A percentile compares a stretch with the other conserved stretches of the same genome.
phyloP scores from a whole-genome alignment of 2,888 invertebrate species.

The Pogonocherus hispidulus region DNA sequence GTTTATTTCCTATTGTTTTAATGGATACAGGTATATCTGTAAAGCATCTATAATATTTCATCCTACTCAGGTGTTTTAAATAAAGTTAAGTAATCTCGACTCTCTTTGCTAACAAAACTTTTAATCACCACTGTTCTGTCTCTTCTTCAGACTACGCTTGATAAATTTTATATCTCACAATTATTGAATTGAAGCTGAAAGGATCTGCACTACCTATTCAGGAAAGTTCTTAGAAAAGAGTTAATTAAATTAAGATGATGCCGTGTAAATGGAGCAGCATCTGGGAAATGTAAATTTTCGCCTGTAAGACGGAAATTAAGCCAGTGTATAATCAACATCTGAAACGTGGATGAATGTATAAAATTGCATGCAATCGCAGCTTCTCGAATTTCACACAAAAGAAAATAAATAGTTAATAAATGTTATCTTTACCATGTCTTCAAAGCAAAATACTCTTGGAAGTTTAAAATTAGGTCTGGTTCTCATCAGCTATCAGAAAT shows the following conservation, averaged over 20 bases:
- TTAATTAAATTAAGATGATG: conserved; percentile 6
- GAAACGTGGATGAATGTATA: background rate
- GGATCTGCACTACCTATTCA: conserved; percentile 6
- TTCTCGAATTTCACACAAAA: background rate
- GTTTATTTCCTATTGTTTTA: too few relatives aligned
- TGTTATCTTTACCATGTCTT: background rate
- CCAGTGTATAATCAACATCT: background rate
- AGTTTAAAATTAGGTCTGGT: too few relatives aligned
- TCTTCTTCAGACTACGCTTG: background rate
- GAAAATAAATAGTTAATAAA: background rate
- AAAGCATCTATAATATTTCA: too few relatives aligned
- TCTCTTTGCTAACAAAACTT: background rate
- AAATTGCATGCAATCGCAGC: background rate
- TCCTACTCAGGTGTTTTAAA: too few relatives aligned
- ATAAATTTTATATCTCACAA: background rate
- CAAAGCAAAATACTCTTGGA: background rate
- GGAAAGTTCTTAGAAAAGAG: conserved; percentile 2
- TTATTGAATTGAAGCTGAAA: background rate
- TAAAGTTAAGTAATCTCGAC: background rate
- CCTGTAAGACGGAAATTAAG: conserved; percentile 4
- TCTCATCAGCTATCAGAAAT: too few relatives aligned
- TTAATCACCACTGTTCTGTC: background rate
- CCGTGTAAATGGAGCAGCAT: conserved; percentile 4
- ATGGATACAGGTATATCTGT: too few relatives aligned
- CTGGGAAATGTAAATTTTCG: conserved; percentile 3